These are phyloP conservation scores for Uloborus diversus DNA, from an alignment of 1,140 invertebrate species.

Conservation along the genomic window DNA sequence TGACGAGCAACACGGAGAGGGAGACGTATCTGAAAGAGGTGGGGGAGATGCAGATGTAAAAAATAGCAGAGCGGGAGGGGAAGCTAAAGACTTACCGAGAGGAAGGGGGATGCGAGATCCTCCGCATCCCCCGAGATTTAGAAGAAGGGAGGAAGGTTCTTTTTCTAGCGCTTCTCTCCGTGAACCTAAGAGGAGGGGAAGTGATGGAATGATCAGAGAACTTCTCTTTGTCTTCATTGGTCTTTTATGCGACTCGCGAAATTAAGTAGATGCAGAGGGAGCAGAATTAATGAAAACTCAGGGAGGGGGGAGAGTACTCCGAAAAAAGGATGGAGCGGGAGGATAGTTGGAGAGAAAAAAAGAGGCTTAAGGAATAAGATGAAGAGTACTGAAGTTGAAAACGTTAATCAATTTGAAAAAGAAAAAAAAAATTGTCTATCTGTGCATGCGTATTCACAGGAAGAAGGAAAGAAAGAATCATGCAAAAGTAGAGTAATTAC, in stretches of 20 bases:
- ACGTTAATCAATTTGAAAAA: conserved; percentile 50
- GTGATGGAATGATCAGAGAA: conserved; percentile 1
- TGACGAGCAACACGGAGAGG: not conserved
- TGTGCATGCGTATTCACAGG: conserved; percentile 18
- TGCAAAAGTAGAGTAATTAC: conserved; percentile 45
- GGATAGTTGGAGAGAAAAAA: conserved; percentile 14
- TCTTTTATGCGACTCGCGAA: conserved; percentile 45
- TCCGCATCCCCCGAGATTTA: conserved; percentile 27
- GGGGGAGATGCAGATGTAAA: conserved; percentile 15
- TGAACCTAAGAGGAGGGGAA: conserved; percentile 19
- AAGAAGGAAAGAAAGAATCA: conserved; percentile 38
- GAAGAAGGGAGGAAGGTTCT: conserved; percentile 18
- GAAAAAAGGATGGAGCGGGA: conserved; percentile 6
- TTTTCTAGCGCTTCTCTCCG: conserved; percentile 50
- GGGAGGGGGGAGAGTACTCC: not conserved
- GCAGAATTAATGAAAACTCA: conserved; percentile 38
- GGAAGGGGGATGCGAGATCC: not conserved
- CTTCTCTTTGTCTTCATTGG: conserved; percentile 50
- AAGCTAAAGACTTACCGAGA: not conserved
- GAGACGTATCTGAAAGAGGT: conserved; percentile 20
- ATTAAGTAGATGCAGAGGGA: conserved; percentile 48
- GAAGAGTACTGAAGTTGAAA: conserved; percentile 41
- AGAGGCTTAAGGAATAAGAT: not conserved
- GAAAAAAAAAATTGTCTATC: not conserved
- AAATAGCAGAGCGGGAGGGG: not conserved